Percentiles rank a stretch among this genome's conserved stretches.
phyloP scores from a whole-genome alignment of 2,113 vertebrate genomes.

The Anarhynchus alexandrinus region DNA sequence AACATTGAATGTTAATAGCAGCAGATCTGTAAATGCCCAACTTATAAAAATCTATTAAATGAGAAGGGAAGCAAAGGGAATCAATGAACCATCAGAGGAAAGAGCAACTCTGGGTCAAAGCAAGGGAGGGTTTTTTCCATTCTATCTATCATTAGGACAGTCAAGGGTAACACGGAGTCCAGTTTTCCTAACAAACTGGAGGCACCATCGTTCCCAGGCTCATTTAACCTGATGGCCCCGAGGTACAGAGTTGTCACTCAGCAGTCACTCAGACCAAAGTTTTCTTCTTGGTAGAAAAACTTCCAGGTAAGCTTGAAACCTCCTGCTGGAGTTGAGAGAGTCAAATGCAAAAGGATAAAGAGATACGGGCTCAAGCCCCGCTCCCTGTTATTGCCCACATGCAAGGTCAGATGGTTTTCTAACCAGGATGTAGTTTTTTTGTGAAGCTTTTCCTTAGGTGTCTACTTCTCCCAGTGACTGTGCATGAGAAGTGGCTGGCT shows the following conservation, averaged over 20 bases:
- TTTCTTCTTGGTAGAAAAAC: not conserved
- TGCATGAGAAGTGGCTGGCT: not conserved
- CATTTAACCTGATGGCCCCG: not conserved
- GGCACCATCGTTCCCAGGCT: not conserved
- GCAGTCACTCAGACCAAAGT: not conserved
- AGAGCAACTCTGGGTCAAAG: conserved; percentile 14
- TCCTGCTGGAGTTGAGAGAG: not conserved
- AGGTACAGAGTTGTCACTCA: not conserved
- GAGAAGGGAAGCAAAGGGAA: conserved; percentile 5
- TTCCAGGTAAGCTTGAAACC: not conserved
- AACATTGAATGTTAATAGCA: not conserved
- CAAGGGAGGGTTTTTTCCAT: not conserved
- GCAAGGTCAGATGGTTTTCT: not conserved
- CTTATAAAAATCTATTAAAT: conserved; percentile 20
- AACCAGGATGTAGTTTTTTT: not conserved
- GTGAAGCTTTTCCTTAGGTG: not conserved
- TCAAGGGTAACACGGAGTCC: not conserved
- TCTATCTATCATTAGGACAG: rapidly evolving
- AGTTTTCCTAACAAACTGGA: not conserved
- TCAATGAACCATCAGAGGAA: not conserved
- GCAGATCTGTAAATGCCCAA: conserved; percentile 40
- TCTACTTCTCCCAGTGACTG: not conserved
- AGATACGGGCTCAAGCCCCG: not conserved
- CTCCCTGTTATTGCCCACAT: not conserved
- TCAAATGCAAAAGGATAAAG: not conserved